Conservation (phyloP, 2,113 vertebrate genomes). For the Notothenia coriiceps region DNA sequence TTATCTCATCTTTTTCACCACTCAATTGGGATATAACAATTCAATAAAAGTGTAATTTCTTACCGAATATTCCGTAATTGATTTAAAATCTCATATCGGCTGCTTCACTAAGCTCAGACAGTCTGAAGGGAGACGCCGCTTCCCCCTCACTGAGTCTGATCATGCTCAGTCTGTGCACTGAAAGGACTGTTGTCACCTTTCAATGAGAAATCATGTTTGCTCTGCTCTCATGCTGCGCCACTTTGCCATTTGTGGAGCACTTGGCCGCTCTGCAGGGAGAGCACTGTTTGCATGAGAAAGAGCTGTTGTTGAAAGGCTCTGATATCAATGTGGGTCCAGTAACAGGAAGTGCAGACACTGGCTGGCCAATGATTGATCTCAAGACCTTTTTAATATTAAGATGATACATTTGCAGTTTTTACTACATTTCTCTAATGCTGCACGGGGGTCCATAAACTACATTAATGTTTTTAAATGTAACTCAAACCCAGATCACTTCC, state of each 20-base stretch:
- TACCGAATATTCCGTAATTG: not conserved
- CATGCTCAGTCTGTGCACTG: slow-evolving; percentile 4
- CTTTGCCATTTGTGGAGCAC: too few species aligned
- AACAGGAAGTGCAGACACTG: not conserved
- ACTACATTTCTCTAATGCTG: too few species aligned
- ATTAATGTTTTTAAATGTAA: not conserved
- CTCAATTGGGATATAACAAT: not conserved
- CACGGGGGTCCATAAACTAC: too few species aligned
- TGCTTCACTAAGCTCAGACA: not conserved
- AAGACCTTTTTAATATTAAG: too few species aligned
- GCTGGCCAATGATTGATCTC: not conserved
- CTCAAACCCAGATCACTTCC: not conserved
- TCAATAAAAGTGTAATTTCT: not conserved
- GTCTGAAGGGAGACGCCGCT: not conserved
- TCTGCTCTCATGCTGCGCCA: not conserved
- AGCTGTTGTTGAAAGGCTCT: not conserved
- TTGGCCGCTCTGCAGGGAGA: not conserved
- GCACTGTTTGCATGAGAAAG: slow-evolving; percentile 5
- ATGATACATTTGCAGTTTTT: too few species aligned
- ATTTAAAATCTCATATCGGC: slow-evolving; percentile 3
- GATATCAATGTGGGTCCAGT: too few species aligned
- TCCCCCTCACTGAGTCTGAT: slow-evolving; percentile 3
- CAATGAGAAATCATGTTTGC: slow-evolving; percentile 39
- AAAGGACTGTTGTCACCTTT: slow-evolving; percentile 8
- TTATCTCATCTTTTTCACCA: not conserved